These are phyloP conservation scores for Paedocypris sp. DNA, from an alignment of 2,113 vertebrate genomes.

Conservation along the genomic window DNA sequence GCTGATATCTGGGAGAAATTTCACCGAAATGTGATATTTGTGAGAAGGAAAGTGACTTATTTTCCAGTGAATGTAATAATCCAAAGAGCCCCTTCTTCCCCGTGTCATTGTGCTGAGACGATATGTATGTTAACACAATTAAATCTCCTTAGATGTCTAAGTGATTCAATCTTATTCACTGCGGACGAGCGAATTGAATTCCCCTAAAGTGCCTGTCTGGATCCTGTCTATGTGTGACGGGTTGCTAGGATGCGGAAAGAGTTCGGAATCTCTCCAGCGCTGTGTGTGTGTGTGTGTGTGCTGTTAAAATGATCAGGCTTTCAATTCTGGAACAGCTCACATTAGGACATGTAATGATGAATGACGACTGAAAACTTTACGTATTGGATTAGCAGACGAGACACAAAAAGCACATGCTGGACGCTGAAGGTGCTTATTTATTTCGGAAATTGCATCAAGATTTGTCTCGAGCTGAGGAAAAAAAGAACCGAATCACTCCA, in stretches of 20 bases:
- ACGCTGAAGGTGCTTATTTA: no score
- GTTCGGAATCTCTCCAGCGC: conserved; percentile 46
- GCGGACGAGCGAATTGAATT: conserved; percentile 60
- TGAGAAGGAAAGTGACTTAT: conserved; percentile 51
- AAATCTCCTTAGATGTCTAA: conserved; percentile 63
- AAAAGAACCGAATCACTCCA: no score
- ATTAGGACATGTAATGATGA: background rate
- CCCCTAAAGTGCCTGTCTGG: conserved; percentile 64
- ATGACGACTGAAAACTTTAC: no score
- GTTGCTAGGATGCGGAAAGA: conserved; percentile 46
- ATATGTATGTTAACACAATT: conserved; percentile 58
- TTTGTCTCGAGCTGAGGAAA: no score
- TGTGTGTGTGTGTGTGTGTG: conserved; percentile 20
- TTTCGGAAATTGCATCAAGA: no score
- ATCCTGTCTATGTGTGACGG: conserved; percentile 58
- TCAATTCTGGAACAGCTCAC: background rate
- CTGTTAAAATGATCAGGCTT: no score
- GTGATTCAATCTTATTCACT: conserved; percentile 62
- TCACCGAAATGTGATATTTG: conserved; percentile 54
- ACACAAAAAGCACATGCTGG: no score
- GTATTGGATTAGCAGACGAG: no score
- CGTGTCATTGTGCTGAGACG: conserved; percentile 43
- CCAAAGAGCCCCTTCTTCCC: conserved; percentile 41
- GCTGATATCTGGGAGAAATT: conserved; percentile 53
- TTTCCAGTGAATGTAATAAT: conserved; percentile 54